Evolutionary conservation across 2,113 vertebrate species (phyloP), one percentile per base, ranked within the genome.

Genomic region (Ardeotis arabs): DNA sequence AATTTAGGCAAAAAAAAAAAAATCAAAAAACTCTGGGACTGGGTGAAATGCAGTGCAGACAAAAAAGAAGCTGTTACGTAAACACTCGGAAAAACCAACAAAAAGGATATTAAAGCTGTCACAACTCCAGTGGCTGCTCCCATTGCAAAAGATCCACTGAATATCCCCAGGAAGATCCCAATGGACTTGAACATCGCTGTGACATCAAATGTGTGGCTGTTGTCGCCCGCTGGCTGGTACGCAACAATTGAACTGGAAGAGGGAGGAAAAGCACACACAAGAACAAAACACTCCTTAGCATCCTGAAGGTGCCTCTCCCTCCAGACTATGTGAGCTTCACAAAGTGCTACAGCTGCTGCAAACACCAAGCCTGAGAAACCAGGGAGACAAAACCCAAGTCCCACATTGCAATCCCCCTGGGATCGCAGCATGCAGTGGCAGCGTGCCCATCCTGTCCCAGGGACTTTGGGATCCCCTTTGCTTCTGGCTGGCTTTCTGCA

Each of bases 61-160:
- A 73, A 84, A 81, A 22, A 62, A 29, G 35, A 3, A 39, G 17
- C 16, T 60, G 27, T 47, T 58, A 35, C 3, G 18, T 18, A 91
- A 93, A 62, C 24, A 11, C 17, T 56, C 33, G 29, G 33, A 70
- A 69, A 16, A 16, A 83, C 8, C 44, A 90, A 74, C n/a, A 35
- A 58, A 96, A 99, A 99, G 98, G 99, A 99, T 99, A 99, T 99
- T 95, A 99, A 98, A 87, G 99, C 99, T 12, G 99, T 99, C 93
- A 99, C 98, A 63, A 99, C 97, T 90, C 99, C 99, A 5, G 99
- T 99, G 81, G 98, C 99, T 78, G 99, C 98, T 80, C 99, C 99
- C 94, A 99, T 99, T 10, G 99, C 98, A 58, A 99, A 99, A 15
- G 99, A 99, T 81, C 99, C 99, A 87, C 99, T 99, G 98, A 99